Conservation (phyloP, 2,888 invertebrate species). For the Zele albiditarsus region DNA sequence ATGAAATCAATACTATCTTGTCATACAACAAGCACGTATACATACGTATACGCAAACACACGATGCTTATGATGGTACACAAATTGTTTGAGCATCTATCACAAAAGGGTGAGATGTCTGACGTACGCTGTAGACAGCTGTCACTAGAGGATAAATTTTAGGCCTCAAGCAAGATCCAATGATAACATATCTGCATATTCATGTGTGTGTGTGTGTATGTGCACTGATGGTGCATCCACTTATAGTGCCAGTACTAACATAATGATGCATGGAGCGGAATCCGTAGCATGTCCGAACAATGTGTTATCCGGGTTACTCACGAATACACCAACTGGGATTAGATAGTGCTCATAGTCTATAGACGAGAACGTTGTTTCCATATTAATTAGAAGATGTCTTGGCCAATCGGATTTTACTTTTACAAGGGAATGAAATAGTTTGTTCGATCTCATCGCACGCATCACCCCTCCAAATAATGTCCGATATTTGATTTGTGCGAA, state of each 20-base stretch:
- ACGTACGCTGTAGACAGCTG: conserved; percentile 27
- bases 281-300: conserved; percentile 61
- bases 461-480: too few species aligned
- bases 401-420: background rate
- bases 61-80: background rate
- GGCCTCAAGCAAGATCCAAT: background rate
- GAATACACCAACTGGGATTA: conserved; percentile 48
- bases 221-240: background rate
- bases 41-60: background rate
- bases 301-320: conserved; percentile 54
- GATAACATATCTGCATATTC: background rate
- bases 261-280: conserved; percentile 62
- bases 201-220: background rate
- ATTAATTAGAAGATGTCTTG: conserved; percentile 55
- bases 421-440: background rate
- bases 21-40: background rate
- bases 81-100: conserved; percentile 35
- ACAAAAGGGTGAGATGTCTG: conserved; percentile 35
- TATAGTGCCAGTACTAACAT: conserved; percentile 61
- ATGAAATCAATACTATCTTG: background rate
- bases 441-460: too few species aligned
- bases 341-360: conserved; percentile 55
- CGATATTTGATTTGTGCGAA: background rate
- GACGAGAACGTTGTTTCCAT: conserved; percentile 55
- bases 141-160: conserved; percentile 16